Evolutionary conservation across 1,140 invertebrate genomes (phyloP).

Genomic region (Philotrypesis tridentata): DNA sequence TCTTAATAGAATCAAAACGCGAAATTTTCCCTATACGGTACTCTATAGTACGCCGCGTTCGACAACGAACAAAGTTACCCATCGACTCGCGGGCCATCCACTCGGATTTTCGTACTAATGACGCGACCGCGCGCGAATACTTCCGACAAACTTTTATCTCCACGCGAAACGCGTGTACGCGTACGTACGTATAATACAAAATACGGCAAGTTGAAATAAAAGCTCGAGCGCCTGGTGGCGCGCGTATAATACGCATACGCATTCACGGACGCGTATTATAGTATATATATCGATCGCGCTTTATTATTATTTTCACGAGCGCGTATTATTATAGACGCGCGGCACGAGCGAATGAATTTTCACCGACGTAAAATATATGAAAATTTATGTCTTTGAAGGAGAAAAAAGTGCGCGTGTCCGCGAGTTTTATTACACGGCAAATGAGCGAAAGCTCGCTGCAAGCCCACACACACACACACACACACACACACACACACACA

Average conservation of each 20-base stretch:
- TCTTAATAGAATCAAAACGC: too few species aligned
- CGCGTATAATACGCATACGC: neutral
- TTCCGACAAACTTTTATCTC: neutral
- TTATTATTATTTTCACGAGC: constrained; percentile 3
- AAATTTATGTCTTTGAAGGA: too few species aligned
- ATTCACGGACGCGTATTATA: neutral
- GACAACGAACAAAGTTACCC: too few species aligned
- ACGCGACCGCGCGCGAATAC: neutral
- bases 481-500: too few species aligned
- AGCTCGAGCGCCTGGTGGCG: neutral
- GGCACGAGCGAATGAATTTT: neutral
- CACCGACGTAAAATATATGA: neutral
- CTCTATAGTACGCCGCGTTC: neutral
- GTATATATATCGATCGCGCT: neutral
- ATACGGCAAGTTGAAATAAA: constrained; percentile 16
- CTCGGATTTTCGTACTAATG: constrained; percentile 10
- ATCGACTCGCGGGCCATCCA: neutral
- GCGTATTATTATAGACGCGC: neutral
- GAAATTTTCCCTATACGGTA: neutral
- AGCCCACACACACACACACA: too few species aligned
- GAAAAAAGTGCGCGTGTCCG: too few species aligned
- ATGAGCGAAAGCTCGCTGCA: too few species aligned
- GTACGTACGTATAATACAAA: too few species aligned
- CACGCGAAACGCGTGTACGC: neutral
- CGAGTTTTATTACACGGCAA: too few species aligned